A percentile compares a stretch with the other conserved stretches of the same genome.
Evolutionary conservation across 1,140 invertebrate genomes (phyloP).

Genomic region (Trichogramma pretiosum): DNA sequence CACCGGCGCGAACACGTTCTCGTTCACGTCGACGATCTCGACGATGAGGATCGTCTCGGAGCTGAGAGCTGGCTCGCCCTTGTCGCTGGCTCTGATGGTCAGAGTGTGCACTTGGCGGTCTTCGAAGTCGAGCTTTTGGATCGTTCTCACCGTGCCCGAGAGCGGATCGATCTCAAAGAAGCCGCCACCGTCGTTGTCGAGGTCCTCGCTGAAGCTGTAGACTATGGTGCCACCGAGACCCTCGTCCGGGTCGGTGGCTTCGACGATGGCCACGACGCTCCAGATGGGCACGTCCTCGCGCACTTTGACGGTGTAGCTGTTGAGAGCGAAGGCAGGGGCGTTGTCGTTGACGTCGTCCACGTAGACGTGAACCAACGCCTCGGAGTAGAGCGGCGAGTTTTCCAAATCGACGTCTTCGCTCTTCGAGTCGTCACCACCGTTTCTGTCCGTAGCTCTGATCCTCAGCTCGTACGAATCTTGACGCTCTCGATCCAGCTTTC

Average conservation of each 20-base stretch:
- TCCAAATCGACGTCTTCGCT: constrained; percentile 36
- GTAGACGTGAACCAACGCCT: constrained; percentile 67
- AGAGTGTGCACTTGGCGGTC: constrained; percentile 80
- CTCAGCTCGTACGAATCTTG: constrained; percentile 75
- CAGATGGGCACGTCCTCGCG: constrained; percentile 85
- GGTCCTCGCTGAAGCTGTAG: constrained; percentile 64
- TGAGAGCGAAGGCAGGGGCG: constrained; percentile 67
- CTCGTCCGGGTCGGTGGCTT: constrained; percentile 80
- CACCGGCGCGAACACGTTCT: constrained; percentile 74
- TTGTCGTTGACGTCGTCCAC: constrained; percentile 91
- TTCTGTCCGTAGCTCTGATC: constrained; percentile 72
- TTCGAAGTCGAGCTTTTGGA: constrained; percentile 74
- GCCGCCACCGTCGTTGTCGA: constrained; percentile 46
- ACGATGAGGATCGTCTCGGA: constrained; percentile 71
- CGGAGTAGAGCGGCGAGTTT: constrained; percentile 55
- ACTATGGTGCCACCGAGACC: constrained; percentile 67
- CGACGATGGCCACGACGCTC: constrained; percentile 73
- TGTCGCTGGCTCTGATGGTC: constrained; percentile 72
- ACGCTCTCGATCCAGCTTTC: constrained; percentile 72
- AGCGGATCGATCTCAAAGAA: constrained; percentile 69
- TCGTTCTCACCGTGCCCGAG: constrained; percentile 75
- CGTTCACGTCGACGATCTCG: constrained; percentile 88
- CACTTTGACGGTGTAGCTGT: constrained; percentile 71
- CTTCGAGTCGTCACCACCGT: constrained; percentile 49
- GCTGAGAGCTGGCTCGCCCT: constrained; percentile 62